Conservation (phyloP, 2,113 vertebrate genomes). For the Solea senegalensis region DNA sequence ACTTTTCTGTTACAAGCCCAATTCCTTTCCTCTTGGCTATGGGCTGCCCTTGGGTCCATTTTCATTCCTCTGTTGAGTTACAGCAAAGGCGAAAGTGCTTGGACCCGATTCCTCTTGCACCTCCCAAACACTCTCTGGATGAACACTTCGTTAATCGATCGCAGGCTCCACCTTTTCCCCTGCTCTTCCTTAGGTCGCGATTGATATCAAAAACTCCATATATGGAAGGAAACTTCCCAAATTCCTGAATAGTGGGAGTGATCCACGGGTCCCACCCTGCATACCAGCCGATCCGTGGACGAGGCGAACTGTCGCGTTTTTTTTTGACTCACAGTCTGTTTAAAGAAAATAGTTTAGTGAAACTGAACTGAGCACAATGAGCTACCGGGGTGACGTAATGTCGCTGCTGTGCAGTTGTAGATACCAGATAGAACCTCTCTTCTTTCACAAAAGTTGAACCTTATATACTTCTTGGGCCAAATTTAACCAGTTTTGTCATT, state of each 20-base stretch:
- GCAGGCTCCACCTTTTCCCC: constrained; percentile 61
- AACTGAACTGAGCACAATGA: constrained; percentile 16
- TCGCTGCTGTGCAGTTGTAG: constrained; percentile 6
- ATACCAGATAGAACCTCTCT: constrained; percentile 17
- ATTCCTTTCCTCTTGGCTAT: no score
- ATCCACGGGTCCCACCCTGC: constrained; percentile 61
- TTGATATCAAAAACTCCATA: constrained; percentile 85
- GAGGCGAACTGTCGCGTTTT: constrained; percentile 44
- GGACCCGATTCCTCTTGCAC: not conserved
- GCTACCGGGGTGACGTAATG: constrained; percentile 72
- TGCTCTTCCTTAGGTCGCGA: constrained; percentile 54
- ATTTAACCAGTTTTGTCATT: no score
- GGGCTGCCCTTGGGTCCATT: no score
- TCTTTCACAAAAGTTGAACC: no score
- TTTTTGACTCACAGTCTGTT: constrained; percentile 59
- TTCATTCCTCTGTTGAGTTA: not conserved
- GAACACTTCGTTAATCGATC: constrained; percentile 43
- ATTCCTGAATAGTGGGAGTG: constrained; percentile 80
- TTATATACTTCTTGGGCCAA: no score
- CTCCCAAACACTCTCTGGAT: constrained; percentile 28
- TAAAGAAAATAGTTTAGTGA: constrained; percentile 14
- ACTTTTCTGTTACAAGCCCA: no score
- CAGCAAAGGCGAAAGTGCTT: not conserved
- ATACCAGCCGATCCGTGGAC: constrained; percentile 66
- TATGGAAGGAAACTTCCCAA: constrained; percentile 83